phyloP scores from a whole-genome alignment of 2,888 invertebrate genomes.

The Meghimatium bilineatum region DNA sequence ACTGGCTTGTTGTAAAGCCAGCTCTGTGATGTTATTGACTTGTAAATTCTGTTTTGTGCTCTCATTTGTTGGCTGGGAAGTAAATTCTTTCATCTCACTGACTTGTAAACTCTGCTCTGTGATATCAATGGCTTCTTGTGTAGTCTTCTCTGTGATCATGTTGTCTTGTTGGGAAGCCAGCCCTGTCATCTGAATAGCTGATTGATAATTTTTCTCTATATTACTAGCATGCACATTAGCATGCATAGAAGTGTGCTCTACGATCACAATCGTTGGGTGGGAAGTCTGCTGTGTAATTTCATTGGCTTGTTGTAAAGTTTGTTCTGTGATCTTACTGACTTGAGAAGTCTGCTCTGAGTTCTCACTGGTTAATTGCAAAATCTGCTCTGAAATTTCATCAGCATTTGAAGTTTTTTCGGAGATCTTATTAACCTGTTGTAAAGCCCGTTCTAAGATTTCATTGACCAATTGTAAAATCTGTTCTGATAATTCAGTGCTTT shows the following conservation, averaged over 20 bases:
- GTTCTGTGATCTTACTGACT: not conserved
- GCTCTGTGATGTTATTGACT: no score
- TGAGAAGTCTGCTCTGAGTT: not conserved
- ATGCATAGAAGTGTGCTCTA: no score
- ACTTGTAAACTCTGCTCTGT: not conserved
- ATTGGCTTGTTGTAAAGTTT: no score
- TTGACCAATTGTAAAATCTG: not conserved
- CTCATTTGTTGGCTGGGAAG: no score
- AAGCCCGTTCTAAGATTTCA: not conserved
- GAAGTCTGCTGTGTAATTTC: no score
- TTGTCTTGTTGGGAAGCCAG: not conserved
- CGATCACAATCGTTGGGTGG: no score
- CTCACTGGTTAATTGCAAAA: not conserved
- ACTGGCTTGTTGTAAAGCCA: no score
- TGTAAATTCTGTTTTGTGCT: not conserved
- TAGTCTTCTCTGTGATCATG: not conserved
- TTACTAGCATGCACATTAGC: no score
- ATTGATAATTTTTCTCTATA: no score
- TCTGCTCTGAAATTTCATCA: not conserved
- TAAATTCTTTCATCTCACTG: not conserved
- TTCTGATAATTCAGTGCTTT: not conserved
- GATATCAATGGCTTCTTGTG: not conserved
- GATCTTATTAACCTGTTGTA: not conserved
- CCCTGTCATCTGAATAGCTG: no score
- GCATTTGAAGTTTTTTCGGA: not conserved